These are phyloP conservation scores for Exocentrus adspersus DNA, from an alignment of 2,888 invertebrate genomes.

Conservation along the genomic window DNA sequence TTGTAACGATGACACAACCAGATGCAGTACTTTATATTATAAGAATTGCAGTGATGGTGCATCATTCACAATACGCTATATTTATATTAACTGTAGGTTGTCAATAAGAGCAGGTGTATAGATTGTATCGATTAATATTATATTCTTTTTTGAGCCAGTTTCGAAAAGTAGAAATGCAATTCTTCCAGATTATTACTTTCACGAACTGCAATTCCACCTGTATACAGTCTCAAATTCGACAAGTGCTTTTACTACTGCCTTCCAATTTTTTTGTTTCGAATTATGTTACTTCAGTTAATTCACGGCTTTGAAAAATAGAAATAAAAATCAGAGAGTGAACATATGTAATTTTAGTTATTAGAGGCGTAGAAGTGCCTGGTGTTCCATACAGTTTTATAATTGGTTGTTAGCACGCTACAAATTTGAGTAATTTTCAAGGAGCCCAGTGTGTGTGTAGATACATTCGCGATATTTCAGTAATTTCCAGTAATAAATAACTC, in stretches of 20 bases:
- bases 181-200: neutral
- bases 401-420: slow-evolving; percentile 42
- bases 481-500: slow-evolving; percentile 36
- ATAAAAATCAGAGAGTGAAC: too few species aligned
- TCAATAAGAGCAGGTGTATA: neutral
- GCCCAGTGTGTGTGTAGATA: slow-evolving; percentile 6
- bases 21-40: neutral
- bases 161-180: neutral
- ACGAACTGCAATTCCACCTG: too few species aligned
- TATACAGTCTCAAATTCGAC: too few species aligned
- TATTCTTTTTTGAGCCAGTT: neutral
- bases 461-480: slow-evolving; percentile 31
- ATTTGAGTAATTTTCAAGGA: slow-evolving; percentile 37
- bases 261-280: neutral
- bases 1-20: neutral
- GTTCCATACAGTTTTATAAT: slow-evolving; percentile 35
- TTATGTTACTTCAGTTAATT: slow-evolving; percentile 12
- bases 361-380: slow-evolving; percentile 23
- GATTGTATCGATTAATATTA: neutral
- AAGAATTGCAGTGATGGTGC: neutral
- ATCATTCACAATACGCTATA: neutral
- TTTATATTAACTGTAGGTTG: neutral
- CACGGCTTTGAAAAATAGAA: slow-evolving; percentile 25
- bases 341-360: slow-evolving; percentile 32
- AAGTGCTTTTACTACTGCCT: too few species aligned